These are phyloP conservation scores for Macaria notata DNA, from an alignment of 2,888 invertebrate species.

Conservation along the genomic window DNA sequence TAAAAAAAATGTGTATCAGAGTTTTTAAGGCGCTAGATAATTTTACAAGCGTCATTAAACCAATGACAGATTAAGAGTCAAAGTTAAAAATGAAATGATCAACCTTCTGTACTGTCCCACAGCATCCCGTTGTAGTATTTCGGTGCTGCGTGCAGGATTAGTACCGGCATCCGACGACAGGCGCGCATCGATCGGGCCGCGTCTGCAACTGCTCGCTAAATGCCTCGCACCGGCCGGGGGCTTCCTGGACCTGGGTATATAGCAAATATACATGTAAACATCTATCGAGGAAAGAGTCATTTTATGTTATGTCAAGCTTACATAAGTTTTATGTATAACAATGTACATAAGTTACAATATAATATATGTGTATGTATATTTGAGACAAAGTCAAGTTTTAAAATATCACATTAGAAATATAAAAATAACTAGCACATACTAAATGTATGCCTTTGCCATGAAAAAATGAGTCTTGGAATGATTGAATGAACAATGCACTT, in stretches of 20 bases:
- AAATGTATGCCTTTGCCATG: no score
- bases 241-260: neutral
- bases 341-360: no score
- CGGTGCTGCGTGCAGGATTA: conserved; percentile 40
- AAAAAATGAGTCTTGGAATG: no score
- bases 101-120: conserved; percentile 8
- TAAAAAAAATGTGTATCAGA: no score
- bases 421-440: no score
- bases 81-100: no score
- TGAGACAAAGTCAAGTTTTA: no score
- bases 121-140: conserved; percentile 1
- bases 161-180: conserved; percentile 40
- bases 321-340: neutral
- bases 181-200: conserved; percentile 31
- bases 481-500: no score
- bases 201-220: conserved; percentile 19
- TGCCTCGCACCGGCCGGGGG: conserved; percentile 6
- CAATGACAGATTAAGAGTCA: no score
- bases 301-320: neutral
- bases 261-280: neutral
- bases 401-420: neutral
- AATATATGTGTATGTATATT: no score
- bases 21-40: no score
- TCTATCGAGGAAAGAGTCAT: neutral
- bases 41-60: no score